These are phyloP conservation scores for Alitta virens DNA, from an alignment of 2,888 invertebrate species.

Conservation along the genomic window DNA sequence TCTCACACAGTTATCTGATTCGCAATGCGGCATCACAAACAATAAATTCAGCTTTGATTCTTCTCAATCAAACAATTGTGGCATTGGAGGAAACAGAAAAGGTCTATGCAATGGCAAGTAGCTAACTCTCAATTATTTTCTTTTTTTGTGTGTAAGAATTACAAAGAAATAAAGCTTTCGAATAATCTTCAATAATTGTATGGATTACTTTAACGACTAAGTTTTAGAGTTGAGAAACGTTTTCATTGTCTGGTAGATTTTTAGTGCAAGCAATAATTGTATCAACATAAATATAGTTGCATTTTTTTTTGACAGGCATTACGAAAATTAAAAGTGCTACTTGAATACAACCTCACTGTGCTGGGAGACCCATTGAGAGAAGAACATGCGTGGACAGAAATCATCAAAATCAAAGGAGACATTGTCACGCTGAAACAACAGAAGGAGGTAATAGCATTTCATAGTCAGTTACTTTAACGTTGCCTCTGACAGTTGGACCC, in stretches of 20 bases:
- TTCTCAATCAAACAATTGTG: constrained; percentile 5
- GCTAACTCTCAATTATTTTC: too few species aligned
- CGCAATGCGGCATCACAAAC: constrained; percentile 3
- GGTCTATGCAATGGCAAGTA: constrained; percentile 1
- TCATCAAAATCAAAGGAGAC: not conserved
- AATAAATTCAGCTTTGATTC: not conserved
- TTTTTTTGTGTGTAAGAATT: too few species aligned
- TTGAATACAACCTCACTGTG: not conserved
- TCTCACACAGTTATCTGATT: constrained; percentile 10
- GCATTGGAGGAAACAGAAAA: not conserved
- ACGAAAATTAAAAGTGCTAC: not conserved
- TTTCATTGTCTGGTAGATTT: too few species aligned
- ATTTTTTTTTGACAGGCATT: not conserved
- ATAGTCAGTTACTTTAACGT: too few species aligned
- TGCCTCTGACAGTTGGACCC: too few species aligned
- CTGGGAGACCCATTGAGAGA: not conserved
- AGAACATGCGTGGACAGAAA: not conserved
- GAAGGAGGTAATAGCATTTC: too few species aligned
- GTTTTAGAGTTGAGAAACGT: too few species aligned
- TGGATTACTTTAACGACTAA: too few species aligned
- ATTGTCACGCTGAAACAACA: not conserved
- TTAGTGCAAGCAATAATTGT: too few species aligned
- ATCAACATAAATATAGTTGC: too few species aligned
- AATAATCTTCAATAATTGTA: too few species aligned
- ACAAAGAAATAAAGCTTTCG: not conserved